Conservation (phyloP, 2,797 vertebrate genomes). For the Macropodus opercularis region DNA sequence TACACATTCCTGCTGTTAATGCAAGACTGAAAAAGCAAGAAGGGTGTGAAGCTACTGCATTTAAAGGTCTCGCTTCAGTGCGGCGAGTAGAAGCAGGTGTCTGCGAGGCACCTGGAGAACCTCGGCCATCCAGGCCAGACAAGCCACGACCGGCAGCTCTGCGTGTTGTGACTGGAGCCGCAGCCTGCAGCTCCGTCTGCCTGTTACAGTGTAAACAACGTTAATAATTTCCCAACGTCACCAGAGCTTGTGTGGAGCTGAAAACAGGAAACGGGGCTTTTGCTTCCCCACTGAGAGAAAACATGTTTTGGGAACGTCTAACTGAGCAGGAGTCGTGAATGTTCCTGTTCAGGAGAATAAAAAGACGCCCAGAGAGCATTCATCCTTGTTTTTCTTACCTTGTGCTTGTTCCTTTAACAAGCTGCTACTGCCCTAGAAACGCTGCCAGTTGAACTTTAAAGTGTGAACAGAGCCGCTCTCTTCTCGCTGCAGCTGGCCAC, state of each 20-base stretch:
- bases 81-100: constrained; percentile 4
- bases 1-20: constrained; percentile 1
- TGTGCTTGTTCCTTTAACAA: neutral
- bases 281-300: neutral
- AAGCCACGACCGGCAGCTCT: constrained; percentile 30
- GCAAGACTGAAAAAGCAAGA: neutral
- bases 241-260: constrained; percentile 35
- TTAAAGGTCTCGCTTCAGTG: constrained; percentile 11
- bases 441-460: neutral
- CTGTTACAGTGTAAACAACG: constrained; percentile 56
- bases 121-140: constrained; percentile 35
- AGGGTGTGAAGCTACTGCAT: neutral
- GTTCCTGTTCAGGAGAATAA: neutral
- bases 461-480: neutral
- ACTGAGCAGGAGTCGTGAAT: constrained; percentile 14
- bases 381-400: neutral
- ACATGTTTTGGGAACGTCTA: constrained; percentile 2
- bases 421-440: neutral
- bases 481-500: neutral
- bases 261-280: constrained; percentile 48
- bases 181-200: constrained; percentile 31
- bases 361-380: neutral
- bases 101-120: constrained; percentile 4
- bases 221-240: constrained; percentile 61
- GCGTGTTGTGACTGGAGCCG: constrained; percentile 52